phyloP scores from a whole-genome alignment of 2,113 vertebrate species.

The Myxocyprinus asiaticus region DNA sequence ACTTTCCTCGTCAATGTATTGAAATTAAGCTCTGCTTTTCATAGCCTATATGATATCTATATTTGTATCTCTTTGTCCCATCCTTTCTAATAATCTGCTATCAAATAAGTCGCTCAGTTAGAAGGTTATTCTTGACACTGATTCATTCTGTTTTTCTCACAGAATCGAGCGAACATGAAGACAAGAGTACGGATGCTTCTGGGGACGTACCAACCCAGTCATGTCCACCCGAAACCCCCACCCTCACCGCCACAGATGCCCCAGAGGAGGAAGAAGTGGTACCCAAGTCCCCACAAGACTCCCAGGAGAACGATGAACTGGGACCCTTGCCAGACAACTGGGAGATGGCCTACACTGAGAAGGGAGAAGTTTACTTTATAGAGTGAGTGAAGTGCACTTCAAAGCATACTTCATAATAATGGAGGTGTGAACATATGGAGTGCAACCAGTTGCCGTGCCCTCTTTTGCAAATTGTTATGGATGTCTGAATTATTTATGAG shows the following conservation, averaged over 20 bases:
- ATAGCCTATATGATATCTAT: background rate
- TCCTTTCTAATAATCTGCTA: background rate
- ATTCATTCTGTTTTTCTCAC: conserved; percentile 44
- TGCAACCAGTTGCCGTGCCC: background rate
- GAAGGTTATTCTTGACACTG: background rate
- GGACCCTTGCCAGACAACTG: conserved; percentile 96
- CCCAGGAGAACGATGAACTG: conserved; percentile 84
- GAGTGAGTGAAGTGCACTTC: conserved; percentile 81
- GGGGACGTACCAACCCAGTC: conserved; percentile 84
- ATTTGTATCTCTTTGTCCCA: background rate
- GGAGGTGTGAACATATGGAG: background rate
- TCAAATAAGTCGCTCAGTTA: background rate
- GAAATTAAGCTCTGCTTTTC: too few species aligned
- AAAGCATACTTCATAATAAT: conserved; percentile 25
- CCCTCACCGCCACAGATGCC: conserved; percentile 83
- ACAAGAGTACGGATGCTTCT: conserved; percentile 90
- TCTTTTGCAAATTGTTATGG: conserved; percentile 22
- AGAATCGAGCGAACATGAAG: conserved; percentile 98
- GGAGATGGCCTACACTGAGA: conserved; percentile 99
- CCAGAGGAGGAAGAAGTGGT: conserved; percentile 83
- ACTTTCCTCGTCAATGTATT: too few species aligned
- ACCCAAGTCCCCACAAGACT: conserved; percentile 78
- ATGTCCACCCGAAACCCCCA: conserved; percentile 77
- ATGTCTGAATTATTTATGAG: conserved; percentile 39
- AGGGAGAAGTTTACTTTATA: conserved; percentile 99